A percentile compares a stretch with the other conserved stretches of the same genome.
These are phyloP conservation scores for Macroramphosus scolopax DNA, from an alignment of 2,797 vertebrate genomes.

Conservation along the genomic window DNA sequence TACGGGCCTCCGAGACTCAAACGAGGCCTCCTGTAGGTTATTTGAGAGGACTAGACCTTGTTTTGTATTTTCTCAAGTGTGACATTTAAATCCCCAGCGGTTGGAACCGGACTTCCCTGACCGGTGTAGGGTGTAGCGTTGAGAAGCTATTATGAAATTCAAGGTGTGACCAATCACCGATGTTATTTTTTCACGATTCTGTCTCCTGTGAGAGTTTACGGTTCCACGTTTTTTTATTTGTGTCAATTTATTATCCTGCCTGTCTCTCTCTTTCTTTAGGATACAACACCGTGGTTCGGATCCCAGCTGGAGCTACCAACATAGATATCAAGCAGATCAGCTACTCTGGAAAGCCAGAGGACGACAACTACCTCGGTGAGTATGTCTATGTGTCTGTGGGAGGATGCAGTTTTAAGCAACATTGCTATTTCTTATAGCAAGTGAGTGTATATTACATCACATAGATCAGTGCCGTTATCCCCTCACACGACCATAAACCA, in stretches of 20 bases:
- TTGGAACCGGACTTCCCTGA: conserved; percentile 47
- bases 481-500: conserved; percentile 34
- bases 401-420: background rate
- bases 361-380: conserved; percentile 98
- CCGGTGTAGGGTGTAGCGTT: conserved; percentile 35
- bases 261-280: conserved; percentile 69
- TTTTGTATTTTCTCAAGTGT: conserved; percentile 60
- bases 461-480: conserved; percentile 47
- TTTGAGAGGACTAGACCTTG: conserved; percentile 57
- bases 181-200: conserved; percentile 16
- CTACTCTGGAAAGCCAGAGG: conserved; percentile 93
- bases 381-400: too few relatives aligned
- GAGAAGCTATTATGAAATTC: conserved; percentile 59
- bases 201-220: background rate
- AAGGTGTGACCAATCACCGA: conserved; percentile 14
- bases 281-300: conserved; percentile 90
- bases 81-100: conserved; percentile 56
- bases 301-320: conserved; percentile 94
- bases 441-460: conserved; percentile 28
- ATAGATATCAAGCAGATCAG: conserved; percentile 94
- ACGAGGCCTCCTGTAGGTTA: conserved; percentile 64
- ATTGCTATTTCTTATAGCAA: background rate
- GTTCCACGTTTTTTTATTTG: conserved; percentile 1
- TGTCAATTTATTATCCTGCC: background rate
- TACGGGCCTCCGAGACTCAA: conserved; percentile 66